Evolutionary conservation across 2,888 invertebrate genomes (phyloP), one percentile per base, ranked within the genome.

Genomic region (Rhyacophila evoluta): DNA sequence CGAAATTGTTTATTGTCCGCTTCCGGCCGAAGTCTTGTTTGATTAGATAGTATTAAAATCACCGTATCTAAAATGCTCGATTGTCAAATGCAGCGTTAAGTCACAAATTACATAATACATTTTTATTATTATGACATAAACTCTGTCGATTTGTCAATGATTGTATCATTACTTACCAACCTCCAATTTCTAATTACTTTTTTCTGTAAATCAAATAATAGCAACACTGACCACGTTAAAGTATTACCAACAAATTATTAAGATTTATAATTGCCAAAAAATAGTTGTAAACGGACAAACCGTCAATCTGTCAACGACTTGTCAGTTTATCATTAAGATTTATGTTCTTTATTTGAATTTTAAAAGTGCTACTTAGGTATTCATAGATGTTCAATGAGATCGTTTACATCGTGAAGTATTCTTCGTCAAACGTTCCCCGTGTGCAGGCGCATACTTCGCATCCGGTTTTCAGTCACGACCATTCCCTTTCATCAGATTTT

Each of bases 381-480:
- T 33, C n/a, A n/a, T n/a, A n/a, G 29, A 33, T 33, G 29, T 4
- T 33, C 29, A 33, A 55, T 19, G 55, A 55, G 15, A 19, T 19
- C 8, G 25, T 19, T 55, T 15, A 19, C 25, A 8, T 55, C 55
- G 12, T 55, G 55, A 39, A 69, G 69, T 69, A 33, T 69, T 33
- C 25, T 28, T 69, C 27, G 29, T 29, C 29, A 33, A 6, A 8
- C 33, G 29, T 69, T n/a, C 33, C 29, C 2, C 11, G 33, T 69
- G 28, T 15, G 69, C 70, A 27, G 27, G 28, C 33, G 69, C 70
- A 27, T 39, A 37, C 19, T 39, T 29, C 19, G 75, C 39, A 75
- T 70, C 75, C 70, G 70, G 69, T 75, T 75, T 75, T 33, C 73
- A 28, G 37, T 75, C 70, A 70, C 75, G 75, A 75, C 70, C 15